Evolutionary conservation across 2,797 vertebrate species (phyloP), one percentile per base, ranked within the genome.

Genomic region (Kryptopterus vitreolus): DNA sequence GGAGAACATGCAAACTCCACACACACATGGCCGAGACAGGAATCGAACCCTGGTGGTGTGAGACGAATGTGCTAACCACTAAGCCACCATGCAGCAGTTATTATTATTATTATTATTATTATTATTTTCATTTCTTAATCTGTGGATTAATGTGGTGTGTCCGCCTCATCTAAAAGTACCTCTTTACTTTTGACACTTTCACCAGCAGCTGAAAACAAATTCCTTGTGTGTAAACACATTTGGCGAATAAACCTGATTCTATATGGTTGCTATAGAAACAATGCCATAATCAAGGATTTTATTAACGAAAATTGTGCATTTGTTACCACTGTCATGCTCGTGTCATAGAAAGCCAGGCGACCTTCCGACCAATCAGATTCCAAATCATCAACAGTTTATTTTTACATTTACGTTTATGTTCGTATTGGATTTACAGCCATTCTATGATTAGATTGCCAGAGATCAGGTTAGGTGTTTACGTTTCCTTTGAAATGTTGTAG

Each of bases 391-490:
- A 2, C 43, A 69, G 15, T 18, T 33, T 35, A 10, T 12, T 24
- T 31, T 55, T n/a, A 3, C 6, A 22, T 57, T 24, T 13, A 7
- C 13, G 8, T 55, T n/a, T 12, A 53, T 53, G 22, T 48, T 5
- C 1, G 33, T 33, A 20, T 53, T 69, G 53, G 71, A 43, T 75
- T 63, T 38, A 72, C 73, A 74, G 59, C 26, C 82, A 70, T 11
- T 31, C 71, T 69, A 46, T 77, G 82, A 53, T 77, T 68, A 78
- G 75, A 76, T 77, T 53, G 79, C 81, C 83, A 43, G 62, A 79
- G 85, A 84, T 84, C 57, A 71, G 43, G 53, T 29, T 76, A 55
- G n/a, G 62, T 87, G 84, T 89, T 88, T 88, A 82, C 85, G 84
- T 84, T 84, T 86, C 80, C 80, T 68, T 82, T 48, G 55, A 83